These are phyloP conservation scores for Struthidea cinerea DNA, from an alignment of 2,113 vertebrate genomes.

Conservation along the genomic window DNA sequence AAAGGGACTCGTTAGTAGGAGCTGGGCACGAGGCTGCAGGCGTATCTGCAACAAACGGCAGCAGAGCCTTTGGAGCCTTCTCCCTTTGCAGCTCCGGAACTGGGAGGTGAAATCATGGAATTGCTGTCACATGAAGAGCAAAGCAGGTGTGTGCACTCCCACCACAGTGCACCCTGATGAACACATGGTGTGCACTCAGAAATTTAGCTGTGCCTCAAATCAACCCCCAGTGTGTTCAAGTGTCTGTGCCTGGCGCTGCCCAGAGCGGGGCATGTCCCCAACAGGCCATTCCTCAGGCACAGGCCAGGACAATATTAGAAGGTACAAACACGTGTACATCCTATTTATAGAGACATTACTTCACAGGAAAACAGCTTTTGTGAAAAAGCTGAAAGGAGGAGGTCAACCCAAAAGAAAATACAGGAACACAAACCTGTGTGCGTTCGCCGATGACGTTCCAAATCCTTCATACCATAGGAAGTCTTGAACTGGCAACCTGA, in stretches of 20 bases:
- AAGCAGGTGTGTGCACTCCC: background rate
- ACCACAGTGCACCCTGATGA: background rate
- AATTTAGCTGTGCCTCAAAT: background rate
- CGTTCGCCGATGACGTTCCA: constrained; percentile 94
- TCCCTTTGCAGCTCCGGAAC: background rate
- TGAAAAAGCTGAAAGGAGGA: background rate
- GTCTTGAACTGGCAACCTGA: constrained; percentile 97
- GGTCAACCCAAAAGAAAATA: background rate
- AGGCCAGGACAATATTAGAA: background rate
- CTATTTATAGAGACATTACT: background rate
- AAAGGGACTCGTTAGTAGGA: background rate
- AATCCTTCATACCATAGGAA: constrained; percentile 96
- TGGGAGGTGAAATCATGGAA: background rate
- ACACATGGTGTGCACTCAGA: background rate
- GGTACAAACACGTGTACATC: background rate
- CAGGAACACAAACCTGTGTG: constrained; percentile 81
- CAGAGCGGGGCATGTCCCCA: rapidly evolving
- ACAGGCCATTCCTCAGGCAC: background rate
- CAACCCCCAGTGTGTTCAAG: rapidly evolving
- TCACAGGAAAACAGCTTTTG: background rate
- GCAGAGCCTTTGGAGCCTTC: background rate
- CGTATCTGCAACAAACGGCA: background rate
- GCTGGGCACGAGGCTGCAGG: background rate
- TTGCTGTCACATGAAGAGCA: background rate
- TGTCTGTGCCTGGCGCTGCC: background rate